Evolutionary conservation across 2,888 invertebrate genomes (phyloP).

Genomic region (Plagodis pulveraria): DNA sequence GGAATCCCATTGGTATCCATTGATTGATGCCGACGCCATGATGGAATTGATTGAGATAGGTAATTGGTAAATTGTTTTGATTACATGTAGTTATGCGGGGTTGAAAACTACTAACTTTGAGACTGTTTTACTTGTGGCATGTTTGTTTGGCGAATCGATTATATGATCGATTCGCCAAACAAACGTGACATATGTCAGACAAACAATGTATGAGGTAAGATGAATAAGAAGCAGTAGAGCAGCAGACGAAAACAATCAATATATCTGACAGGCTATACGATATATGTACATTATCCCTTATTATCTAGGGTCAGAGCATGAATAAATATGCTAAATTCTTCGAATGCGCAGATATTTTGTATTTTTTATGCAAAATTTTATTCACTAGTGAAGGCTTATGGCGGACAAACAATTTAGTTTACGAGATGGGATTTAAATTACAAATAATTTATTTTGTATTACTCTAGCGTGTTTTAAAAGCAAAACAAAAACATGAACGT

Average conservation of each 20-base stretch:
- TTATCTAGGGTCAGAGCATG: slow-evolving; percentile 27
- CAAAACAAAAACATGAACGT: no score
- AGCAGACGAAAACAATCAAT: neutral
- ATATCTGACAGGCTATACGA: slow-evolving; percentile 1
- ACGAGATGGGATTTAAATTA: no score
- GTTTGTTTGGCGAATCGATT: neutral
- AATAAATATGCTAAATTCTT: slow-evolving; percentile 28
- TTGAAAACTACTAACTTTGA: slow-evolving; percentile 4
- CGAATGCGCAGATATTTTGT: slow-evolving; percentile 6
- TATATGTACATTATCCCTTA: neutral
- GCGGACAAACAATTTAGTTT: no score
- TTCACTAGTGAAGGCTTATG: slow-evolving; percentile 14
- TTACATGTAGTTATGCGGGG: slow-evolving; percentile 7
- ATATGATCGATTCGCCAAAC: no score
- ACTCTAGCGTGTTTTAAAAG: no score
- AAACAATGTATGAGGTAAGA: neutral
- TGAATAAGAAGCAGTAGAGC: neutral
- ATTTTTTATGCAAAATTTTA: slow-evolving; percentile 16
- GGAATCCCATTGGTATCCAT: slow-evolving; percentile 15
- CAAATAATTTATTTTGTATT: no score
- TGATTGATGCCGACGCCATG: slow-evolving; percentile 9
- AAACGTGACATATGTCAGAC: no score
- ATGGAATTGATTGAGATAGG: slow-evolving; percentile 13
- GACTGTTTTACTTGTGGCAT: neutral
- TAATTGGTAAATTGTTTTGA: slow-evolving; percentile 24